Evolutionary conservation across 2,113 vertebrate species (phyloP).

Genomic region (Etia nguti): DNA sequence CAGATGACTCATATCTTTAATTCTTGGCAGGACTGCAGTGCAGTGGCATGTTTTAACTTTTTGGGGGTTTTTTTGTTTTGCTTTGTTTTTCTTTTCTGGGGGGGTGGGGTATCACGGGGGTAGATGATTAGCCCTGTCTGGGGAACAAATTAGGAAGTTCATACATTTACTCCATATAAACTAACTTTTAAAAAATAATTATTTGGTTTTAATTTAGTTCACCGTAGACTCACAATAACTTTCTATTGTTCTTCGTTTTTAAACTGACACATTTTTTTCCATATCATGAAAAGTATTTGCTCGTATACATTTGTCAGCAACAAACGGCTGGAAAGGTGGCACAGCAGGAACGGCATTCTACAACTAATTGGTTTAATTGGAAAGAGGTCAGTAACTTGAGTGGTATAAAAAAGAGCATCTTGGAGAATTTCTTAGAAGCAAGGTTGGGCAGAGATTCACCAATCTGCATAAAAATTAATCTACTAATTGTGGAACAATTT

Average conservation of each 20-base stretch:
- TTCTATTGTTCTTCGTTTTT: too few species aligned
- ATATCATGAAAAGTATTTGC: too few species aligned
- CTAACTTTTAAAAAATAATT: not conserved
- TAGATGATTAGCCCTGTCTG: not conserved
- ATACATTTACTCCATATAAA: too few species aligned
- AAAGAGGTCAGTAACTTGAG: not conserved
- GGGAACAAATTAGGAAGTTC: not conserved
- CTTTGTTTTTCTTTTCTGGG: not conserved
- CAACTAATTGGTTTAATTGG: not conserved
- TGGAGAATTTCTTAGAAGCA: too few species aligned
- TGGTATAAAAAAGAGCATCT: not conserved
- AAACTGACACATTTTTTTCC: too few species aligned
- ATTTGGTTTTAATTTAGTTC: not conserved
- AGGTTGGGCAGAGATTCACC: not conserved
- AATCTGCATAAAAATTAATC: not conserved
- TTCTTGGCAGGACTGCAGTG: not conserved
- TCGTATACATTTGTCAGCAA: not conserved
- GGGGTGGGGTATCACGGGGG: accelerated
- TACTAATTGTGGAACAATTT: not conserved
- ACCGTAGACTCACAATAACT: not conserved
- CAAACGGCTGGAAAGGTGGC: not conserved
- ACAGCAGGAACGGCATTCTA: not conserved
- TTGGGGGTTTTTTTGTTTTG: accelerated
- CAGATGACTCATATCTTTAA: not conserved
- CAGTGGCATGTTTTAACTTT: not conserved